Evolutionary conservation across 2,797 vertebrate species (phyloP).

Genomic region (Protosalanx chinensis): DNA sequence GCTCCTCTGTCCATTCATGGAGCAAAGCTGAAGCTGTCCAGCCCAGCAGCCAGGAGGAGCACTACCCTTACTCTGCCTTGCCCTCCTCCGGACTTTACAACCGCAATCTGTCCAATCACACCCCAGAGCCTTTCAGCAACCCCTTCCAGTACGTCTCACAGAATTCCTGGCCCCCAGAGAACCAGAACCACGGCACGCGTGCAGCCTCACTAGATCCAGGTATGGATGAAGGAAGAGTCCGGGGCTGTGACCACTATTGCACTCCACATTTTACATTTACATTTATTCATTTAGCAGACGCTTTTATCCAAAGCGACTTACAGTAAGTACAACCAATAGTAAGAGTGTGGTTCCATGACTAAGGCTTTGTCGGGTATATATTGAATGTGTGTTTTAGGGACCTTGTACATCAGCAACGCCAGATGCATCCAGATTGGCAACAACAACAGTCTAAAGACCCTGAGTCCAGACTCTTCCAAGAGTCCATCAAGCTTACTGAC

Average conservation of each 20-base stretch:
- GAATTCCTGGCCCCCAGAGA: slow-evolving; percentile 20
- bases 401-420: slow-evolving; percentile 73
- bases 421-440: slow-evolving; percentile 85
- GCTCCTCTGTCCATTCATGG: slow-evolving; percentile 73
- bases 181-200: slow-evolving; percentile 23
- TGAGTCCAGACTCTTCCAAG: slow-evolving; percentile 33
- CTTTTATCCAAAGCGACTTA: too few relatives aligned
- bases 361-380: background rate
- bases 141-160: slow-evolving; percentile 43
- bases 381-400: slow-evolving; percentile 47
- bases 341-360: background rate
- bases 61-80: background rate
- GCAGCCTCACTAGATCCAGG: slow-evolving; percentile 4
- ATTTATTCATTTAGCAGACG: too few relatives aligned
- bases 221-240: background rate
- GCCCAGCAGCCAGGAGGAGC: slow-evolving; percentile 37
- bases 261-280: too few relatives aligned
- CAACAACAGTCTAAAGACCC: slow-evolving; percentile 79
- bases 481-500: slow-evolving; percentile 21
- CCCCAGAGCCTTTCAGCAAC: slow-evolving; percentile 42
- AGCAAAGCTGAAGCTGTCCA: slow-evolving; percentile 51
- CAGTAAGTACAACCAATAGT: background rate
- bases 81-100: slow-evolving; percentile 13
- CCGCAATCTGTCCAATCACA: slow-evolving; percentile 7
- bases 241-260: background rate